Percentiles rank a stretch among this genome's conserved stretches.
phyloP scores from a whole-genome alignment of 2,888 invertebrate genomes.

The Mellilla xanthometata region DNA sequence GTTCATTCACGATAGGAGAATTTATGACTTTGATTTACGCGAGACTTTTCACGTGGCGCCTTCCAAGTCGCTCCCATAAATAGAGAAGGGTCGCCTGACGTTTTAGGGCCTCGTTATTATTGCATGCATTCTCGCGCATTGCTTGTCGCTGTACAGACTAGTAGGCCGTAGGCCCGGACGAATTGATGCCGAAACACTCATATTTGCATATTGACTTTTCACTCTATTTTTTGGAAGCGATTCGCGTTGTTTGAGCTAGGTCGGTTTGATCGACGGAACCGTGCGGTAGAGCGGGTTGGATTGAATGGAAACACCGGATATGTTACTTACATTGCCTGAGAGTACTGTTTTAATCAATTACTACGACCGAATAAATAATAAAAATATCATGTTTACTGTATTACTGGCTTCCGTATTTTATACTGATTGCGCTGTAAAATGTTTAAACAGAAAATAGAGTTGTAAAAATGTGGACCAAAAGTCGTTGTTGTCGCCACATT shows the following conservation, averaged over 20 bases:
- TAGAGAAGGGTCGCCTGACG: conserved; percentile 73
- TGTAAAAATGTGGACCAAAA: conserved; percentile 31
- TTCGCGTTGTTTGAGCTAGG: conserved; percentile 22
- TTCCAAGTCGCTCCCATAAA: conserved; percentile 62
- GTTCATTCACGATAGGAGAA: conserved; percentile 81
- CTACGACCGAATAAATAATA: too few species aligned
- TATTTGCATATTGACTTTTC: conserved; percentile 63
- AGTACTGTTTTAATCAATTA: too few species aligned
- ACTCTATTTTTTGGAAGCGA: conserved; percentile 36
- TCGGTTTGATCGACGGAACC: conserved; percentile 21
- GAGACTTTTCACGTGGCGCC: conserved; percentile 72
- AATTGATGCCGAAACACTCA: conserved; percentile 61
- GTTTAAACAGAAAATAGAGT: conserved; percentile 27
- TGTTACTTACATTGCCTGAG: too few species aligned
- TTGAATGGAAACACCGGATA: background rate
- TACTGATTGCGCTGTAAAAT: background rate
- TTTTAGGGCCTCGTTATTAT: conserved; percentile 67
- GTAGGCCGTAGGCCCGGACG: conserved; percentile 51
- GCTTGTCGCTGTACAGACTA: conserved; percentile 61
- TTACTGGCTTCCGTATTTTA: too few species aligned
- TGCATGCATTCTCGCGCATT: conserved; percentile 58
- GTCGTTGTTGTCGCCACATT: conserved; percentile 60
- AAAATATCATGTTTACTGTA: too few species aligned
- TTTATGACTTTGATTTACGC: conserved; percentile 81
- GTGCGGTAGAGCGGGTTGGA: conserved; percentile 1